These are phyloP conservation scores for Pocota personata DNA, from an alignment of 2,888 invertebrate genomes.

Conservation along the genomic window DNA sequence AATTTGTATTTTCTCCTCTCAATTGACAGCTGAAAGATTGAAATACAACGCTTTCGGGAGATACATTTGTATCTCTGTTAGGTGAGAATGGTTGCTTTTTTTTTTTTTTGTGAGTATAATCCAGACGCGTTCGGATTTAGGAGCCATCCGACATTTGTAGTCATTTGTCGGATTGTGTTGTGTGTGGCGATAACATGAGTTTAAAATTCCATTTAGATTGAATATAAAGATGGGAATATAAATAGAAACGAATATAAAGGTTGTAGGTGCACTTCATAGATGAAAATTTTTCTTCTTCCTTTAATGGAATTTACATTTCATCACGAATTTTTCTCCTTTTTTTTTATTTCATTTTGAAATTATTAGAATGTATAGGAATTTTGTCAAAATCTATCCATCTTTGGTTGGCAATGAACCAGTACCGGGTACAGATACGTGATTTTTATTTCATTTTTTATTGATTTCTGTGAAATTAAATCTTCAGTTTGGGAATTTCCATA, in stretches of 20 bases:
- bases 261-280: background rate
- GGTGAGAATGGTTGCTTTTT: constrained; percentile 42
- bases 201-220: constrained; percentile 48
- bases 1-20: constrained; percentile 62
- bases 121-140: background rate
- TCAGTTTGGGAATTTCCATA: constrained; percentile 44
- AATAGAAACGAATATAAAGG: constrained; percentile 20
- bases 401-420: constrained; percentile 17
- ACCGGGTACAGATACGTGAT: constrained; percentile 15
- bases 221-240: background rate
- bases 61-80: constrained; percentile 8
- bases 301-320: constrained; percentile 18
- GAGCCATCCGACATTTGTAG: constrained; percentile 30
- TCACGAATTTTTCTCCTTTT: background rate
- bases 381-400: background rate
- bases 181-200: constrained; percentile 38
- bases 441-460: constrained; percentile 61
- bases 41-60: constrained; percentile 38
- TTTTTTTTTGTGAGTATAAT: background rate
- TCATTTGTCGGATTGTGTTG: constrained; percentile 41
- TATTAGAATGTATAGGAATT: constrained; percentile 5
- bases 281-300: background rate
- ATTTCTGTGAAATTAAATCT: constrained; percentile 62
- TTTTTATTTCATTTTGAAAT: constrained; percentile 16
- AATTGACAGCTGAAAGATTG: constrained; percentile 63